Base-by-base conservation (phyloP, 2,113 vertebrate genomes). In the Cromileptes altivelis region DNA sequence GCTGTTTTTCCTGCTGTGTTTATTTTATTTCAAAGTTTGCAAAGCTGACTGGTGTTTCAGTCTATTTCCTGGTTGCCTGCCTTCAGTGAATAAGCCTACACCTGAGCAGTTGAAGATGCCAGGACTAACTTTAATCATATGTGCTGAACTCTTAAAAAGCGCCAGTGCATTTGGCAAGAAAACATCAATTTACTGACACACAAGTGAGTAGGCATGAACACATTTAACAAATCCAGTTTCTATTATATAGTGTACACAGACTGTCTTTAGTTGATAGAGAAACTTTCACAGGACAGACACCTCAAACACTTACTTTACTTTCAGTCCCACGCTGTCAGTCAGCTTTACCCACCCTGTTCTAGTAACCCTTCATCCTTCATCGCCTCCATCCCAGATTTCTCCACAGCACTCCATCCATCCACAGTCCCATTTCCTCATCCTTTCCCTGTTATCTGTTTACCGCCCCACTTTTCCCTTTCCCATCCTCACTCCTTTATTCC, bases 11-110 rank as follows among this genome's bases (percentile, higher is more conserved):
- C 30, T 27, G 21, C 14, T 73, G 58, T 63, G 56, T 58, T 79
- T 17, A 19, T 12, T 49, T 13, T 70, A 70, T 23, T 72, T 40
- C 14, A 33, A 40, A 63, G 49, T 71, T 76, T 83, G 73, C 1
- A 11, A 57, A 67, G 55, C 69, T 80, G 73, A 53, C 76, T 79
- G 85, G 57, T 89, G 80, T 73, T 78, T 84, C 49, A 23, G 57
- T 65, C 0, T n/a, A 70, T 88, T 88, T 86, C 72, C 74, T 81
- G 79, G 65, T 70, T 45, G 75, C 52, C 37, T 80, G 78, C 65
- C 62, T 73, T 68, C 69, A 61, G 68, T 56, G 77, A 76, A 60
- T 49, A 23, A 62, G 23, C 25, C 42, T 55, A 67, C 81, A 85
- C 72, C 70, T 87, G 86, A 78, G 63, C 70, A 58, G 11, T 45